A percentile compares a stretch with the other conserved stretches of the same genome.
phyloP scores from a whole-genome alignment of 1,140 invertebrate genomes.

The Galendromus occidentalis region DNA sequence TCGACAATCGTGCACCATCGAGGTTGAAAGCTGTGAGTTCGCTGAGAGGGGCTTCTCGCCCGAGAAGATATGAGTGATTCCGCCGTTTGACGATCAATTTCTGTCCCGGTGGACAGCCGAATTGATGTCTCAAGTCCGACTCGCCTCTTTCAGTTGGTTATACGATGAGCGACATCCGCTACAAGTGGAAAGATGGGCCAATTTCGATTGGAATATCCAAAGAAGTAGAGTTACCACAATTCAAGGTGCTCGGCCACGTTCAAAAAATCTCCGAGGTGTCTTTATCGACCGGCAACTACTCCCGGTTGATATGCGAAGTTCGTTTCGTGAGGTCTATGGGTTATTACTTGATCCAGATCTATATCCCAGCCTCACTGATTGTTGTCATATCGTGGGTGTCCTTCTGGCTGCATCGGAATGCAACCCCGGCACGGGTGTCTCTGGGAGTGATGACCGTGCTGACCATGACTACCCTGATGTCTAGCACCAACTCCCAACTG shows the following conservation, averaged over 20 bases:
- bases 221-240: slow-evolving; percentile 43
- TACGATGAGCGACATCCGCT: slow-evolving; percentile 66
- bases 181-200: slow-evolving; percentile 54
- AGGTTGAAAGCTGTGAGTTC: slow-evolving; percentile 34
- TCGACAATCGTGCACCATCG: slow-evolving; percentile 30
- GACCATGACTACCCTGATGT: slow-evolving; percentile 36
- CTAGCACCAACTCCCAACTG: slow-evolving; percentile 33
- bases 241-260: slow-evolving; percentile 75
- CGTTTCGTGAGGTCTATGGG: slow-evolving; percentile 31
- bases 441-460: slow-evolving; percentile 35
- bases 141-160: slow-evolving; percentile 24
- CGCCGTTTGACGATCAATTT: no score
- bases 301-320: slow-evolving; percentile 30
- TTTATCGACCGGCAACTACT: slow-evolving; percentile 52
- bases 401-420: slow-evolving; percentile 31
- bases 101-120: no score
- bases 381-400: slow-evolving; percentile 35
- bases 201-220: slow-evolving; percentile 29
- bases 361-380: slow-evolving; percentile 33
- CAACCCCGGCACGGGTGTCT: slow-evolving; percentile 30
- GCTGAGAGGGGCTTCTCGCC: no score
- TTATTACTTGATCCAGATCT: slow-evolving; percentile 37
- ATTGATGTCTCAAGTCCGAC: neutral
- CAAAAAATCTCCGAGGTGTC: slow-evolving; percentile 75
- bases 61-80: no score